phyloP scores from a whole-genome alignment of 2,113 vertebrate genomes.

The Gavialis gangeticus region DNA sequence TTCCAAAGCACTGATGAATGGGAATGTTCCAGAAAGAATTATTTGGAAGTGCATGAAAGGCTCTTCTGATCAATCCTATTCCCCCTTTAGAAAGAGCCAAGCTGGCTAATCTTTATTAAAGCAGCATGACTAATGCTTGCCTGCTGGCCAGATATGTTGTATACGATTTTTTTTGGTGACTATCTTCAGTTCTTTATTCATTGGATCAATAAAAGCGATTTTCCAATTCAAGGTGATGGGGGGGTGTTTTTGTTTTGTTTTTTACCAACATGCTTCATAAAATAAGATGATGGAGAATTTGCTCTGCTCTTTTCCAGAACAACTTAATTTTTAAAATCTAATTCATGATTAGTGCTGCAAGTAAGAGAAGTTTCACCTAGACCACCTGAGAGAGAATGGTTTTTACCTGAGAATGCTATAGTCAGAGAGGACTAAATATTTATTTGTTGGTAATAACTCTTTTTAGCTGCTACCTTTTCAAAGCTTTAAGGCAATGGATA shows the following conservation, averaged over 20 bases:
- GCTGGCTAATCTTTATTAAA: constrained; percentile 14
- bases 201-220: constrained; percentile 71
- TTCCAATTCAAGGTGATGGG: constrained; percentile 33
- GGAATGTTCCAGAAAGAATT: not conserved
- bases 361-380: not conserved
- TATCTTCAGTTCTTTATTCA: constrained; percentile 61
- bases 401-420: constrained; percentile 7
- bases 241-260: not conserved
- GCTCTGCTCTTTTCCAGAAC: constrained; percentile 24
- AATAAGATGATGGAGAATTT: not conserved
- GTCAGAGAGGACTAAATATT: not conserved
- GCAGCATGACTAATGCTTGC: constrained; percentile 30
- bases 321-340: constrained; percentile 59
- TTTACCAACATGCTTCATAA: constrained; percentile 23
- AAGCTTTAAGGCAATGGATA: not conserved
- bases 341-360: constrained; percentile 9
- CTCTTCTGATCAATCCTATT: constrained; percentile 25
- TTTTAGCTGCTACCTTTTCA: not conserved
- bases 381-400: not conserved
- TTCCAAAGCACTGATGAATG: not conserved
- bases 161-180: not conserved
- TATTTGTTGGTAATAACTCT: not conserved
- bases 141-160: constrained; percentile 22
- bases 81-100: constrained; percentile 13
- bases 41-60: not conserved